Conservation (phyloP, 2,113 vertebrate genomes). For the Periophthalmus modestus region DNA sequence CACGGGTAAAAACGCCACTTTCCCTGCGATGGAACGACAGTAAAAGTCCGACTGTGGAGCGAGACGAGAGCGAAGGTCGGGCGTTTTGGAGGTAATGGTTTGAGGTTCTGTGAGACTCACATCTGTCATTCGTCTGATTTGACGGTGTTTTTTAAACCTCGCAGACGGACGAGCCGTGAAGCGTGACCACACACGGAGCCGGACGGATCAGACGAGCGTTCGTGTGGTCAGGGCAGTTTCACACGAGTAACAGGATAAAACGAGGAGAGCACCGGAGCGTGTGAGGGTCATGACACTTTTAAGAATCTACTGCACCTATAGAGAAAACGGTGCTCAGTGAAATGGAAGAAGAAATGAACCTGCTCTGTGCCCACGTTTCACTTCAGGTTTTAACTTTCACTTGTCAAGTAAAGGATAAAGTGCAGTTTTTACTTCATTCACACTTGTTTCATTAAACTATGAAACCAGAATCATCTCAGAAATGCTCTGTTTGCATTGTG, state of each 20-base stretch:
- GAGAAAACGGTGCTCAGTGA: not conserved
- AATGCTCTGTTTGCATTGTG: no score
- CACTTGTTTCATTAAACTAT: no score
- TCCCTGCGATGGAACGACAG: not conserved
- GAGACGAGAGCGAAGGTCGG: not conserved
- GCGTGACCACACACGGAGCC: not conserved
- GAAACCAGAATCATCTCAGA: no score
- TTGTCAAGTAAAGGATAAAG: no score
- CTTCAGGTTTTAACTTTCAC: not conserved
- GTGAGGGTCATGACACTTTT: not conserved
- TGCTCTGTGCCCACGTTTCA: not conserved
- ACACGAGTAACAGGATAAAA: not conserved
- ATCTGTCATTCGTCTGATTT: not conserved
- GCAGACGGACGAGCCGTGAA: not conserved
- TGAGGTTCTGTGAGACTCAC: not conserved
- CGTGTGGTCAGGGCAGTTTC: not conserved
- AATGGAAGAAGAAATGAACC: not conserved
- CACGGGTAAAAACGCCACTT: not conserved
- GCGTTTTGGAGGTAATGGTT: not conserved
- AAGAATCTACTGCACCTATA: not conserved
- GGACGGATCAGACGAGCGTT: not conserved
- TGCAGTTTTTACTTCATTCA: no score
- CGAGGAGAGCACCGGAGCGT: not conserved
- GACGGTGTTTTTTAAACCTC: not conserved
- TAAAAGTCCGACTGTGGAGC: not conserved